phyloP scores from a whole-genome alignment of 1,140 invertebrate genomes.

The Zeugodacus cucurbitae region DNA sequence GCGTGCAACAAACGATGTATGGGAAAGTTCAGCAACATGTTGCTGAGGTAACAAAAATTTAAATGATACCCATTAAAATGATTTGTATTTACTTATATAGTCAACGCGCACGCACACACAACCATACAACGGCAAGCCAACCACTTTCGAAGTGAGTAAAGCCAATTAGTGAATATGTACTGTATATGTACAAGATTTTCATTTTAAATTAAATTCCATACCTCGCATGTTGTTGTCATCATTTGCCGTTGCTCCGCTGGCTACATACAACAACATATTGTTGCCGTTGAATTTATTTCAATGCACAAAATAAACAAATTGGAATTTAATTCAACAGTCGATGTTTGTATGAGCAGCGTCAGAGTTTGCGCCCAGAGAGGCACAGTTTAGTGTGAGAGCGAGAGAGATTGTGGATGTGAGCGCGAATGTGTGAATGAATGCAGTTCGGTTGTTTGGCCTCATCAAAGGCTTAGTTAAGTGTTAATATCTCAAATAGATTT shows the following conservation, averaged over 20 bases:
- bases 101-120: not conserved
- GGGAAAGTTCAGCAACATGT: conserved; percentile 55
- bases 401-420: not conserved
- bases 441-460: not conserved
- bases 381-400: not conserved
- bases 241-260: not conserved
- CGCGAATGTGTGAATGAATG: not conserved
- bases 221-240: not conserved
- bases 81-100: conserved; percentile 53
- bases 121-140: not conserved
- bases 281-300: not conserved
- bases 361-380: not conserved
- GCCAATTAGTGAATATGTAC: not conserved
- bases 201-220: too few species aligned
- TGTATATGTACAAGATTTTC: not conserved
- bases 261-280: not conserved
- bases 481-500: not conserved
- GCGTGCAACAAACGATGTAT: not conserved
- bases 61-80: conserved; percentile 64
- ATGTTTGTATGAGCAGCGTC: not conserved
- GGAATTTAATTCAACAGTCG: not conserved
- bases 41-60: conserved; percentile 63
- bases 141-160: not conserved
- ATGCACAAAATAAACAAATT: not conserved
- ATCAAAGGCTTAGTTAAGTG: not conserved